Base-by-base conservation (phyloP, 2,888 invertebrate species). In the Ceratothoa steindachneri region DNA sequence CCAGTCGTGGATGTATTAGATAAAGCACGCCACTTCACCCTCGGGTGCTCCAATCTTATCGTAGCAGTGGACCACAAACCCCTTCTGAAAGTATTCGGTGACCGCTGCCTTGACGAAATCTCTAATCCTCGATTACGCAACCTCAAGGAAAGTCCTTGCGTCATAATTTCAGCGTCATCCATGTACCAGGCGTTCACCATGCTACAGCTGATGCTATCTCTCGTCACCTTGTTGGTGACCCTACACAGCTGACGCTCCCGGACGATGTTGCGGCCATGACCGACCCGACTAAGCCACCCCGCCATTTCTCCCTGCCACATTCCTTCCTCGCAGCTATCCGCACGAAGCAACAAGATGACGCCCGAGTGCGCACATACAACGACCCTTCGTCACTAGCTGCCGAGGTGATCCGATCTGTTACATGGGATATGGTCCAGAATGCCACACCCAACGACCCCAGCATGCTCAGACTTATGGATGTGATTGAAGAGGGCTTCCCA, bases 91-190 rank as follows among this genome's bases (percentile, higher is more conserved):
- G n/a, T n/a, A n/a, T n/a, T n/a, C n/a, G n/a, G 51, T 9, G 12
- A 12, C 51, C 51, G 9, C 51, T 12, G 15, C 9, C 51, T 51
- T 51, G 15, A 51, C n/a, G n/a, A n/a, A n/a, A n/a, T n/a, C n/a
- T n/a, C n/a, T n/a, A n/a, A n/a, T n/a, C n/a, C n/a, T n/a, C n/a
- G n/a, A n/a, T n/a, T n/a, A n/a, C n/a, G n/a, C n/a, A n/a, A n/a
- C n/a, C n/a, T n/a, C n/a, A n/a, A 51, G 51, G 15, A 51, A 51
- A 51, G 15, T 12, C 51, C 51, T 22, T 73, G 30, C 64, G 65
- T 29, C 65, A 73, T 30, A 24, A 15, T 5, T 73, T 68, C 41
- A 30, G 19, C 3, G 65, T 55, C n/a, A 65, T 65, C n/a, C 69
- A 71, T 41, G 27, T 65, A 27, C 66, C 66, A 0, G 71, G 65